These are phyloP conservation scores for Rana temporaria DNA, from an alignment of 2,113 vertebrate genomes.

Conservation along the genomic window DNA sequence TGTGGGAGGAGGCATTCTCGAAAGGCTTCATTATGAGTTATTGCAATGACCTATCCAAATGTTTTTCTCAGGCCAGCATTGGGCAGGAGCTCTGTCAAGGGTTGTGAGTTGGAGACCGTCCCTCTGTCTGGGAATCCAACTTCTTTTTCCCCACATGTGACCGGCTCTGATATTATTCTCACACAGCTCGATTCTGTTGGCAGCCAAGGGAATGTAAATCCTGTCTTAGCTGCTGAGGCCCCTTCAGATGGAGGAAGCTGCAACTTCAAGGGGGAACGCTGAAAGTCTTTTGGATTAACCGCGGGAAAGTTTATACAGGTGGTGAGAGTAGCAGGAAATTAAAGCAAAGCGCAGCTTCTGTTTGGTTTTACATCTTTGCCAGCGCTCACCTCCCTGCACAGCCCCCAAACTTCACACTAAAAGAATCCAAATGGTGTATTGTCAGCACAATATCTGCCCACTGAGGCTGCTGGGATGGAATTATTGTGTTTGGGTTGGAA, in stretches of 20 bases:
- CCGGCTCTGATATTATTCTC: conserved; percentile 35
- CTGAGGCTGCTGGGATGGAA: conserved; percentile 48
- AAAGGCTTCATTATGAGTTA: no score
- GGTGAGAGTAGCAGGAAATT: conserved; percentile 53
- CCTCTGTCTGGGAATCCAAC: conserved; percentile 41
- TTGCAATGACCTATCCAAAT: conserved; percentile 15
- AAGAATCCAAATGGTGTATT: conserved; percentile 49
- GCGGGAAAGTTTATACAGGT: conserved; percentile 56
- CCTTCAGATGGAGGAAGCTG: conserved; percentile 38
- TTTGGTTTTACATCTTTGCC: conserved; percentile 49
- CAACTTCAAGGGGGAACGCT: conserved; percentile 44
- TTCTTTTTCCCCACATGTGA: conserved; percentile 35
- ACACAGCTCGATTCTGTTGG: conserved; percentile 16
- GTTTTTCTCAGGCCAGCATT: conserved; percentile 7
- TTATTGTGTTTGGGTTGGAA: conserved; percentile 56
- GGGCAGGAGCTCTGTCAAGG: neutral
- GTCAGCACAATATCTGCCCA: conserved; percentile 55
- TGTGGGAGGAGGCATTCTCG: no score
- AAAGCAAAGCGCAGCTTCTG: conserved; percentile 54
- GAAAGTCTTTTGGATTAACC: conserved; percentile 55
- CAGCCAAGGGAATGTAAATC: conserved; percentile 46
- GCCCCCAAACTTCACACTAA: conserved; percentile 42
- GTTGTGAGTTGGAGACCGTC: conserved; percentile 15
- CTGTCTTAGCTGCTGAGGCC: conserved; percentile 34
- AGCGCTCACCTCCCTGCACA: conserved; percentile 25